Base-by-base conservation (phyloP, 2,113 vertebrate genomes). In the Helogale parvula region DNA sequence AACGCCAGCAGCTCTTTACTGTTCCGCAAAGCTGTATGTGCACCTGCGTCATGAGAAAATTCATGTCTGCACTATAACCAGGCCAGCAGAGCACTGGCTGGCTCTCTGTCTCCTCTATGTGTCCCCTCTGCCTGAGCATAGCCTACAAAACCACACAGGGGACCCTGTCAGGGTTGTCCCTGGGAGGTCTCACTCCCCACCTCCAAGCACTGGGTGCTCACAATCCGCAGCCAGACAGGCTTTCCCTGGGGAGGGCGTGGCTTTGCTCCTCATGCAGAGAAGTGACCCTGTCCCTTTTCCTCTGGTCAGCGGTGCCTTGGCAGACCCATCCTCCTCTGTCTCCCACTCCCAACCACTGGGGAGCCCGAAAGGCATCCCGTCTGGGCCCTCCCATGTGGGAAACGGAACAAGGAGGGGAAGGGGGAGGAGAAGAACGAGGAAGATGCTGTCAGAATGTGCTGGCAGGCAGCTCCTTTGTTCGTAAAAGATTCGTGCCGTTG, bases 161-260 rank as follows among this genome's bases (percentile, higher is more conserved):
- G 72, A 25, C 33, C 3, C 5, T 1, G 0, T 25, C 47, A 6
- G 17, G 1, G 7, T 6, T 33, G 25, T 17, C 2, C 0, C 38
- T 4, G 23, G 57, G 29, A 45, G 65, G 2, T 0, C 3, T 16
- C 19, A 1, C 1, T 0, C 7, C 45, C 38, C 2, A 5, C 2
- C 38, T 68, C 57, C 33, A 31, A 52, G 27, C 29, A 16, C 16
- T 0, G 7, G 82, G n/a, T 50, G 38, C 80, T 82, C 38, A 25
- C 38, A 35, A 63, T 85, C 31, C 72, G 23, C 57, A 17, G 0
- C 27, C 12, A 6, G 68, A 17, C 1, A 3, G 66, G 14, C 0
- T 6, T 71, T 17, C 23, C 7, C 17, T 12, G 21, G 5, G n/a
- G 65, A 35, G 23, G 65, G 29, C 25, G 54, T 27, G 29, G 16